A percentile compares a stretch with the other conserved stretches of the same genome.
These are phyloP conservation scores for Caprella mutica DNA, from an alignment of 2,888 invertebrate genomes.

Conservation along the genomic window DNA sequence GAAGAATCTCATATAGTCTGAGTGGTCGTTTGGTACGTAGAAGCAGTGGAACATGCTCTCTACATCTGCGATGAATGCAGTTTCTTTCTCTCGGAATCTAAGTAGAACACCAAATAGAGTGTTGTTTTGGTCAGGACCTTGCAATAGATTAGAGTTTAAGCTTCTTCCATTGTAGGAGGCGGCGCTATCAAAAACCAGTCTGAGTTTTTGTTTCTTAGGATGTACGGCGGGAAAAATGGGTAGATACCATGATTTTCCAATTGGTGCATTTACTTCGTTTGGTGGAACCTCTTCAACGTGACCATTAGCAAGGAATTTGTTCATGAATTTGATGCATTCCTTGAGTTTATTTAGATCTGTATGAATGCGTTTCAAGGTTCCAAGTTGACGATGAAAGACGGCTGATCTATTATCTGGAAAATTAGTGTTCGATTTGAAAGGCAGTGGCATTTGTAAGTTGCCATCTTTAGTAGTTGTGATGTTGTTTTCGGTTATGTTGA, in stretches of 20 bases:
- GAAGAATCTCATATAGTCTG: background rate
- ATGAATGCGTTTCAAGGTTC: background rate
- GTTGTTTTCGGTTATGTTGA: background rate
- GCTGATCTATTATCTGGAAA: background rate
- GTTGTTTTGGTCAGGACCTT: constrained; percentile 9
- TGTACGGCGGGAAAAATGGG: background rate
- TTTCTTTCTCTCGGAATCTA: background rate
- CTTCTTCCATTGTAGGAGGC: background rate
- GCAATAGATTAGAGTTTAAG: background rate
- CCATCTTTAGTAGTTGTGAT: background rate
- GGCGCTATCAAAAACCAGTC: constrained; percentile 3
- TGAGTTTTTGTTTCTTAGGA: background rate
- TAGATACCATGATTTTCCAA: too few species aligned
- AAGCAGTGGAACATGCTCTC: background rate
- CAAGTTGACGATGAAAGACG: background rate
- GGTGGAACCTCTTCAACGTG: background rate
- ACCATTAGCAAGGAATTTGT: background rate
- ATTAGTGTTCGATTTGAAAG: background rate
- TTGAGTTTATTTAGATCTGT: background rate
- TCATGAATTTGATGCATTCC: background rate
- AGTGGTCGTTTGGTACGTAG: background rate
- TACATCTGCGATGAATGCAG: background rate
- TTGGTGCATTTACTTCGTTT: background rate
- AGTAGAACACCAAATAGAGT: background rate
- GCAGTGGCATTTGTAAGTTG: background rate